phyloP scores from a whole-genome alignment of 1,140 invertebrate species.

The Euwallacea fornicatus region DNA sequence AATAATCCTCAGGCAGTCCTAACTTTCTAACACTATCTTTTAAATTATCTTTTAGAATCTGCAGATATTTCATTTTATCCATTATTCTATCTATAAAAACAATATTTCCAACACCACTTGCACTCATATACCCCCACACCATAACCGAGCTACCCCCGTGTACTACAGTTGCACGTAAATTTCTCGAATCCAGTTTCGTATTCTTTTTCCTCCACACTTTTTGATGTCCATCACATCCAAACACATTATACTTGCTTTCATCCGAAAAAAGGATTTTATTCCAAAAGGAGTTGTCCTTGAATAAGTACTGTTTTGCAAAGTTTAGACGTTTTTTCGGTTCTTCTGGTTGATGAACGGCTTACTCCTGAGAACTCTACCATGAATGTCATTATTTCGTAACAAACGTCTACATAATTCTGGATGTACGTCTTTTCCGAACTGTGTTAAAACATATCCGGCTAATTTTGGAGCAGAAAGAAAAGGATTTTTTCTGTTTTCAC shows the following conservation, averaged over 20 bases:
- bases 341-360: background rate
- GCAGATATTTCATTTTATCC: background rate
- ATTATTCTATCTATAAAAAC: background rate
- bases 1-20: background rate
- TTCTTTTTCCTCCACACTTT: background rate
- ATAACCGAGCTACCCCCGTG: no score
- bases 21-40: background rate
- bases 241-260: no score
- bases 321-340: background rate
- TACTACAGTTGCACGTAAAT: no score
- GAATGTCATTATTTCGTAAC: background rate
- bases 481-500: no score
- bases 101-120: slow-evolving; percentile 1
- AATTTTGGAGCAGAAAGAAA: no score
- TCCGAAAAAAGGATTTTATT: no score
- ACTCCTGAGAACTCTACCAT: background rate
- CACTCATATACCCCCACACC: background rate
- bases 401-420: no score
- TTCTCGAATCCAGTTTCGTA: no score
- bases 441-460: no score
- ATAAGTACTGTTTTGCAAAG: background rate
- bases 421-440: no score
- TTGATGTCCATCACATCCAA: no score
- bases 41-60: background rate
- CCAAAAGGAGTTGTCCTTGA: no score